Percentiles rank a stretch among this genome's conserved stretches.
These are phyloP conservation scores for Apodemus speciosus DNA, from an alignment of 2,113 vertebrate genomes.

Conservation along the genomic window DNA sequence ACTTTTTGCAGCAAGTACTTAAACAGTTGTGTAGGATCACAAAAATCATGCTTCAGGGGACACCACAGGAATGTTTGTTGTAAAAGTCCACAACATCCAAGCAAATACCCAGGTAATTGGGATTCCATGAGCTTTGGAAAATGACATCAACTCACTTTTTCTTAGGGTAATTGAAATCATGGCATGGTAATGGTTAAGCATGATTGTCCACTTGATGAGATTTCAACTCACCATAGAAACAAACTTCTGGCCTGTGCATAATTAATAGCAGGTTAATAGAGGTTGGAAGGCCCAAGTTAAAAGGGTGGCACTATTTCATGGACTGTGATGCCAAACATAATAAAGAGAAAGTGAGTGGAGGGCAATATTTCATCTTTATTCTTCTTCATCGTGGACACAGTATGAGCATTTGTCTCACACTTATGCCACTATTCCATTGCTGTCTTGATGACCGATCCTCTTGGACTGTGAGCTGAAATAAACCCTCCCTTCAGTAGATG, in stretches of 20 bases:
- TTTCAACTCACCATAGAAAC: background rate
- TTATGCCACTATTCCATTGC: background rate
- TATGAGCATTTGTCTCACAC: background rate
- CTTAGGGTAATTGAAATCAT: constrained; percentile 2
- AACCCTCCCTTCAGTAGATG: background rate
- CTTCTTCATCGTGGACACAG: background rate
- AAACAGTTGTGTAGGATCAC: background rate
- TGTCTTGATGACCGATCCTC: background rate
- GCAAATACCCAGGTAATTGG: background rate
- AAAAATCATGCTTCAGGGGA: background rate
- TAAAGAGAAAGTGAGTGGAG: background rate
- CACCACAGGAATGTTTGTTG: background rate
- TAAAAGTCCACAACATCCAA: background rate
- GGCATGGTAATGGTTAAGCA: background rate
- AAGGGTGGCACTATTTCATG: background rate
- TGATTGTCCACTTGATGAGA: background rate
- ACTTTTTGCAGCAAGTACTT: background rate
- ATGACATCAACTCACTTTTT: background rate
- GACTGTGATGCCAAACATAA: background rate
- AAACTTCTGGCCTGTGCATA: background rate
- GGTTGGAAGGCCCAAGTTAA: background rate
- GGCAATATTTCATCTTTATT: background rate
- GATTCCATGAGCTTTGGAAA: background rate
- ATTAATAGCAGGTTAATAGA: background rate
- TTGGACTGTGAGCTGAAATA: background rate